Evolutionary conservation across 1,140 invertebrate species (phyloP).

Genomic region (Bombus difficillimus): DNA sequence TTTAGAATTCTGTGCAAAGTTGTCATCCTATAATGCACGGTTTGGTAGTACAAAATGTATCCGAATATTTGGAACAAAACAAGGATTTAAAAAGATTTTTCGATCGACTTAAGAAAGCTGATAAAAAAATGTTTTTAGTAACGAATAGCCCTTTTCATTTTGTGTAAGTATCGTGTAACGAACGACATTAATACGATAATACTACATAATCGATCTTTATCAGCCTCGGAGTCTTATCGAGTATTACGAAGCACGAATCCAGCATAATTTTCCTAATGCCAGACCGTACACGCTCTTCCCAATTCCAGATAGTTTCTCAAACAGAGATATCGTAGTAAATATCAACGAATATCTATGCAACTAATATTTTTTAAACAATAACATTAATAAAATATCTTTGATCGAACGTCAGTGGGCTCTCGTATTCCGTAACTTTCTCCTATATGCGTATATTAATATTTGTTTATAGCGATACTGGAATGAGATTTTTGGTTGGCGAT

Average conservation of each 20-base stretch:
- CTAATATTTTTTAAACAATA: too few relatives aligned
- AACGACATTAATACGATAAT: neutral
- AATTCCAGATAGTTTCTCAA: too few relatives aligned
- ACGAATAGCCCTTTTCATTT: slow-evolving; percentile 98
- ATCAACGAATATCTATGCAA: too few relatives aligned
- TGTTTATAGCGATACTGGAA: slow-evolving; percentile 93
- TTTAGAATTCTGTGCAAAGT: slow-evolving; percentile 93
- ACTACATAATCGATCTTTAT: too few relatives aligned
- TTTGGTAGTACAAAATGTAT: slow-evolving; percentile 90
- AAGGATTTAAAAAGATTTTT: slow-evolving; percentile 90
- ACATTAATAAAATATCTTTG: too few relatives aligned
- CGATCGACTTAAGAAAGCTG: slow-evolving; percentile 87
- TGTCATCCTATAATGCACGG: slow-evolving; percentile 96
- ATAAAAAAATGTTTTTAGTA: slow-evolving; percentile 97
- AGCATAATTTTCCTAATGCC: too few relatives aligned
- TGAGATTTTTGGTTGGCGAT: slow-evolving; percentile 93
- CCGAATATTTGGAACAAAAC: slow-evolving; percentile 92
- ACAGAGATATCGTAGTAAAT: too few relatives aligned
- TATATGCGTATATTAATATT: slow-evolving; percentile 9
- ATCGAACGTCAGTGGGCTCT: too few relatives aligned
- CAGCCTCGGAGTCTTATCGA: too few relatives aligned
- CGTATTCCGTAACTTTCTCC: too few relatives aligned
- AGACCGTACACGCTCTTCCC: too few relatives aligned
- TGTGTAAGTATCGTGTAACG: slow-evolving; percentile 89
- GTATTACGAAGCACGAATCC: too few relatives aligned